Percentiles rank a stretch among this genome's conserved stretches.
phyloP scores from a whole-genome alignment of 2,797 vertebrate species.

The Pseudochirops cupreus region DNA sequence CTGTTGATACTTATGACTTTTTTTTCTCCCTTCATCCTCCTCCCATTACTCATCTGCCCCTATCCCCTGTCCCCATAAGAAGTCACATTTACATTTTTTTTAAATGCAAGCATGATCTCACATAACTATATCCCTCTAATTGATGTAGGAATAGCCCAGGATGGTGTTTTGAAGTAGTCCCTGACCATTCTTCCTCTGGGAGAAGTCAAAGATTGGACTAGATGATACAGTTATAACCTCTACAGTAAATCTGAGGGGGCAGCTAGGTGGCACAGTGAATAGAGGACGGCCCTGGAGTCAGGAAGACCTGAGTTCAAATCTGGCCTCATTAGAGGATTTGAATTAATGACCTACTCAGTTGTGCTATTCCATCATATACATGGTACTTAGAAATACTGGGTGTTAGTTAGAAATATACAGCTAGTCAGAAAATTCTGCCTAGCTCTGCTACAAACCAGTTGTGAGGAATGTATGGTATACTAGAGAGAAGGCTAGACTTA shows the following conservation, averaged over 20 bases:
- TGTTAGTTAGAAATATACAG: neutral
- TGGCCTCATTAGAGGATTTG: conserved; percentile 39
- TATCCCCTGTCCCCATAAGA: neutral
- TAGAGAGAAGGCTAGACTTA: neutral
- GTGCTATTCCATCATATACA: neutral
- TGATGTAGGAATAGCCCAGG: neutral
- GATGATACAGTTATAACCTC: neutral
- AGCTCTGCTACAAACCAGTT: neutral
- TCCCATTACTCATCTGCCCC: neutral
- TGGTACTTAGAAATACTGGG: neutral
- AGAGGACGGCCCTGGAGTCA: too few relatives aligned
- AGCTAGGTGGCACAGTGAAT: too few relatives aligned
- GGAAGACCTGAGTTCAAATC: too few relatives aligned
- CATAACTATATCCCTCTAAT: neutral
- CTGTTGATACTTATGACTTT: neutral
- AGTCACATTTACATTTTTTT: neutral
- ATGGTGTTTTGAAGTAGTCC: neutral
- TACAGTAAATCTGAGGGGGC: neutral
- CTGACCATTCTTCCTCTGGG: neutral
- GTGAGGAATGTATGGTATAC: neutral
- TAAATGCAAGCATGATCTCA: neutral
- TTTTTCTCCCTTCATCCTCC: neutral
- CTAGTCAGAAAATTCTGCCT: neutral
- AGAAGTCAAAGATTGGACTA: neutral
- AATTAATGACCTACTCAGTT: conserved; percentile 2